Evolutionary conservation across 2,888 invertebrate species (phyloP), one percentile per base, ranked within the genome.

Genomic region (Ichneumoninae sp.): DNA sequence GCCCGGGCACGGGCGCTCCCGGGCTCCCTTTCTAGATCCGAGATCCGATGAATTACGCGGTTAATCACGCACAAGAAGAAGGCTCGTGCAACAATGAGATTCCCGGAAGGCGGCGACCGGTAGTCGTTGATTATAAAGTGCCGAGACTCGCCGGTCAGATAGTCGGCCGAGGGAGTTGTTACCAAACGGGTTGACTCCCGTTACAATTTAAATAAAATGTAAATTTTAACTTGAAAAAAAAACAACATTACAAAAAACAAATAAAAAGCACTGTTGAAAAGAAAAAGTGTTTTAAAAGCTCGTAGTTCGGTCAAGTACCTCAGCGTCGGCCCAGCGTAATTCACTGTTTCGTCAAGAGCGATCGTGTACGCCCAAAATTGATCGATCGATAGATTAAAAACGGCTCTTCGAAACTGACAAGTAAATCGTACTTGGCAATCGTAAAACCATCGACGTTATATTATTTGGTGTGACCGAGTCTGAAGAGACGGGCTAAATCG

Each of bases 401-500:
- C 1, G 4, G 7, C 16, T 19, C 7, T 19, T 54, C 5, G 16
- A 54, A 19, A 54, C 1, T 1, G 5, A 19, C 1, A 0, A 6
- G 1, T 4, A 0, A 47, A 47, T 47, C 44, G 44, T 10, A 4
- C 44, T 16, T 1, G 4, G 16, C 3, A 4, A 47, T 4, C 13
- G 44, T 16, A 10, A 40, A 40, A 10, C 40, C 10, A 47, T 47
- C 44, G 44, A 16, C 16, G 44, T 16, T 16, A 10, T 62, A 33
- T n/a, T 62, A 33, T 62, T 33, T 62, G n/a, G 33, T 16, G 62
- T n/a, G 79, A 78, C 77, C 75, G 80, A 83, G 83, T 70, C 70
- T n/a, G 54, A 60, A 85, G 68, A 85, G 74, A 80, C 83, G 80
- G 75, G 77, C 83, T 83, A 74, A 47, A 72, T 70, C 77, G 71